These are phyloP conservation scores for Cariama cristata DNA, from an alignment of 2,113 vertebrate species.

Conservation along the genomic window DNA sequence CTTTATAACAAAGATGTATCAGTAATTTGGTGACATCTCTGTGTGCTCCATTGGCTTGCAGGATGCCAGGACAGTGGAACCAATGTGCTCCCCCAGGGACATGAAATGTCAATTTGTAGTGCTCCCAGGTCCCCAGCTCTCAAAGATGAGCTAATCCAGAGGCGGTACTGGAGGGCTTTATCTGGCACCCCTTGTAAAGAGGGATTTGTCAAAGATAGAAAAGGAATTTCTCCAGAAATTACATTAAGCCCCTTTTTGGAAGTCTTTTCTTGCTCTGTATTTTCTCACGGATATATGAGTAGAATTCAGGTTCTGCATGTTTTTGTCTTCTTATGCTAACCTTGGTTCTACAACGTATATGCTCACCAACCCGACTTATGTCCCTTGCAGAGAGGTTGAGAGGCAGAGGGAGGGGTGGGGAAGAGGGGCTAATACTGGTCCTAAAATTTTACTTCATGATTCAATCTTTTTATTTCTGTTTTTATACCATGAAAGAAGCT, in stretches of 20 bases:
- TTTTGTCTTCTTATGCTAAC: neutral
- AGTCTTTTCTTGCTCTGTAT: neutral
- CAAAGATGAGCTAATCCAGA: neutral
- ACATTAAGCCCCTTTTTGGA: neutral
- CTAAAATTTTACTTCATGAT: neutral
- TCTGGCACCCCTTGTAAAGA: neutral
- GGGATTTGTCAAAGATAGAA: slow-evolving; percentile 27
- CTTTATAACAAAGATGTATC: neutral
- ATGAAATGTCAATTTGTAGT: neutral
- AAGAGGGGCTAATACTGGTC: neutral
- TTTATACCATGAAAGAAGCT: neutral
- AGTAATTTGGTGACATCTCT: neutral
- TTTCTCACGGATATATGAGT: neutral
- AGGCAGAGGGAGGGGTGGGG: neutral
- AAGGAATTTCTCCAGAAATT: slow-evolving; percentile 22
- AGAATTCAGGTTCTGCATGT: neutral
- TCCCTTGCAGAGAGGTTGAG: neutral
- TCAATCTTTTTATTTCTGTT: neutral
- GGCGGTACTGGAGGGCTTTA: neutral
- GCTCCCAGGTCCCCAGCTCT: neutral
- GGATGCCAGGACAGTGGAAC: neutral
- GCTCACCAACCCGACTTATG: neutral
- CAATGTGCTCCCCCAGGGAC: neutral
- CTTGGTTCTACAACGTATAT: accelerated
- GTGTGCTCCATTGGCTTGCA: neutral